These are phyloP conservation scores for Cololabis saira DNA, from an alignment of 2,113 vertebrate species.

Conservation along the genomic window DNA sequence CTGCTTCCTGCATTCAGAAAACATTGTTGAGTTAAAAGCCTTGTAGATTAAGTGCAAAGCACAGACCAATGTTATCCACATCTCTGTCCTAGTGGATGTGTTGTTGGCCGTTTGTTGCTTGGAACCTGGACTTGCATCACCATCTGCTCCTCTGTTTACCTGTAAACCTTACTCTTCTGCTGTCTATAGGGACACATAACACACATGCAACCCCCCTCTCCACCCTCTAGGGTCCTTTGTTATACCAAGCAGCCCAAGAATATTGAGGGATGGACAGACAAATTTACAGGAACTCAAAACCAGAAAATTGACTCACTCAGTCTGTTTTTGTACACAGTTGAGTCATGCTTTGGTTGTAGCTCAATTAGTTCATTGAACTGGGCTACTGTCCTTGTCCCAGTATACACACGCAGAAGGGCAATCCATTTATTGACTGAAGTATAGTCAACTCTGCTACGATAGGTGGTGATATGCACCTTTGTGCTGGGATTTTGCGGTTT, in stretches of 20 bases:
- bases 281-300: conserved; percentile 73
- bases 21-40: conserved; percentile 22
- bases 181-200: conserved; percentile 50
- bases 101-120: conserved; percentile 45
- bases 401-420: too few species aligned
- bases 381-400: too few species aligned
- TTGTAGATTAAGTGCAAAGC: conserved; percentile 15
- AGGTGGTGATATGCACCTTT: too few species aligned
- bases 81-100: conserved; percentile 48
- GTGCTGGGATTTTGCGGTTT: too few species aligned
- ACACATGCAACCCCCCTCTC: conserved; percentile 41
- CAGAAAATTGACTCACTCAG: conserved; percentile 71
- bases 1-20: conserved; percentile 27
- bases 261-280: conserved; percentile 73
- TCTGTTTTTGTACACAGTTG: too few species aligned
- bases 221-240: conserved; percentile 49
- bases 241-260: conserved; percentile 65
- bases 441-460: too few species aligned
- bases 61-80: background rate
- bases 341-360: too few species aligned
- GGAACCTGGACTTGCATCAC: conserved; percentile 55
- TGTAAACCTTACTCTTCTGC: conserved; percentile 64
- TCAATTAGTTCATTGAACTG: too few species aligned
- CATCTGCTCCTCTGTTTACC: conserved; percentile 71
- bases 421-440: too few species aligned